Percentiles rank a stretch among this genome's conserved stretches.
These are phyloP conservation scores for Coremacera marginata DNA, from an alignment of 2,888 invertebrate genomes.

Conservation along the genomic window DNA sequence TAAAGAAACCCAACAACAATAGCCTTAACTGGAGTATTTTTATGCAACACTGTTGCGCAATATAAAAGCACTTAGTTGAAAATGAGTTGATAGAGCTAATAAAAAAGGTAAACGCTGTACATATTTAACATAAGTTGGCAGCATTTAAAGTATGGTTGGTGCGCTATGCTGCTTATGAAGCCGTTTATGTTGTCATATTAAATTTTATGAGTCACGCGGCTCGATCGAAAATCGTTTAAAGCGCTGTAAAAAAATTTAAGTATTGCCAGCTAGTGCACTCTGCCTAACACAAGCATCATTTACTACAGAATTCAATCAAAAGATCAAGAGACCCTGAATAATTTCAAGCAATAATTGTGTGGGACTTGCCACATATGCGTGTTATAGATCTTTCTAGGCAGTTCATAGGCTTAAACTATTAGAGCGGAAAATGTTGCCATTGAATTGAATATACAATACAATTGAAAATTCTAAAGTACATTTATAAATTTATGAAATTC, in stretches of 20 bases:
- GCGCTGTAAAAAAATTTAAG: too few relatives aligned
- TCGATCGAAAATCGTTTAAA: not conserved
- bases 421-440: not conserved
- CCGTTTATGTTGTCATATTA: not conserved
- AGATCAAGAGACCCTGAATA: not conserved
- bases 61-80: too few relatives aligned
- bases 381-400: not conserved
- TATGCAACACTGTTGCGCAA: too few relatives aligned
- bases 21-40: too few relatives aligned
- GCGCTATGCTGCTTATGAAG: not conserved
- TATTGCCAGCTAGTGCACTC: not conserved
- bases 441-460: too few relatives aligned
- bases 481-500: too few relatives aligned
- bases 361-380: not conserved
- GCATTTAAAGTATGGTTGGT: not conserved
- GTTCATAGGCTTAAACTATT: not conserved
- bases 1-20: not conserved
- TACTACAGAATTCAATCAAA: too few relatives aligned
- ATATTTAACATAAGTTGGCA: not conserved
- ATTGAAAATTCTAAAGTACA: too few relatives aligned
- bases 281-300: not conserved
- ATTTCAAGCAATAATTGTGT: not conserved
- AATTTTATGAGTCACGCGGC: conserved; percentile 1
- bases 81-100: too few relatives aligned
- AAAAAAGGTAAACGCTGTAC: not conserved